Percentiles rank a stretch among this genome's conserved stretches.
These are phyloP conservation scores for Eleutherodactylus coqui DNA, from an alignment of 2,797 vertebrate species.

Conservation along the genomic window DNA sequence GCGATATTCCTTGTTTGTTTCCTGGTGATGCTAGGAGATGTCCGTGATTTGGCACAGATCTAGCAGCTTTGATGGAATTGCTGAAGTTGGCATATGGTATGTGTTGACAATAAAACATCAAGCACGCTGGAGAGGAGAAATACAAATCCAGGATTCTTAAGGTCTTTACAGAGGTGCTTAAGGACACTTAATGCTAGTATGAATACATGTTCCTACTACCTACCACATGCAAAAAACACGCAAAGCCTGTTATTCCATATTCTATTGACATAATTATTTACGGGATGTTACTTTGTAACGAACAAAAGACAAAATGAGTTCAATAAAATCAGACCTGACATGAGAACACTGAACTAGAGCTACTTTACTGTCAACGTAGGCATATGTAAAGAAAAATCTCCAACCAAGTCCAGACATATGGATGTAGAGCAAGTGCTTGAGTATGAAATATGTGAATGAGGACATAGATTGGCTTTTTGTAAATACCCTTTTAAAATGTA, in stretches of 20 bases:
- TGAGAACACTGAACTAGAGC: not conserved
- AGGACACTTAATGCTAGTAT: not conserved
- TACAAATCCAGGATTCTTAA: slow-evolving; percentile 24
- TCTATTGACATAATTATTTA: not conserved
- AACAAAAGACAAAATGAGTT: not conserved
- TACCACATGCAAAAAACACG: not conserved
- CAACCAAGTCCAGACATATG: no score
- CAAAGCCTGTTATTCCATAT: not conserved
- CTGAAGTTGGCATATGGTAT: slow-evolving; percentile 31
- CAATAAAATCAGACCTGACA: not conserved
- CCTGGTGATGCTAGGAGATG: slow-evolving; percentile 21
- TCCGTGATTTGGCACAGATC: slow-evolving; percentile 36
- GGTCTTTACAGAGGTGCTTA: slow-evolving; percentile 12
- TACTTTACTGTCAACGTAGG: not conserved
- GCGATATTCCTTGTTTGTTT: slow-evolving; percentile 16
- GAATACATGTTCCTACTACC: not conserved
- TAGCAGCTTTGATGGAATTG: slow-evolving; percentile 25
- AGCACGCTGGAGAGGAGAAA: not conserved
- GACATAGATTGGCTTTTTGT: no score
- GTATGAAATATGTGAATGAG: not conserved
- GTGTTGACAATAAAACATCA: slow-evolving; percentile 21
- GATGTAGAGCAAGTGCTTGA: not conserved
- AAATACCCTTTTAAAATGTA: no score
- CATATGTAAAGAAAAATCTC: no score
- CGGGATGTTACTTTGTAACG: not conserved